Percentiles rank a stretch among this genome's conserved stretches.
phyloP scores from a whole-genome alignment of 2,888 invertebrate genomes.

The Escarpia spicata region DNA sequence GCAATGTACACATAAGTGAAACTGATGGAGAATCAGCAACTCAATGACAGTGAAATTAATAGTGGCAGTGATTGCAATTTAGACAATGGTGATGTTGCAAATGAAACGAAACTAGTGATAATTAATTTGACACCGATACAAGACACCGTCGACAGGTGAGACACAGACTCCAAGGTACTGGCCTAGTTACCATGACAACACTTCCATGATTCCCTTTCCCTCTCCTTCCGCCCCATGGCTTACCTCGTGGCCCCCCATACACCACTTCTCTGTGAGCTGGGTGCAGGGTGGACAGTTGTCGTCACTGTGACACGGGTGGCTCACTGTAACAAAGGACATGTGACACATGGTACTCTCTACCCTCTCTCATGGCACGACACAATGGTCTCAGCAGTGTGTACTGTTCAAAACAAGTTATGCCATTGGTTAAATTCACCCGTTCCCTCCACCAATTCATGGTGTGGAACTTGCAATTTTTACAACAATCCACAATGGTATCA shows the following conservation, averaged over 20 bases:
- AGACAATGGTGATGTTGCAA: not conserved
- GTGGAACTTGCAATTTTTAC: too few species aligned
- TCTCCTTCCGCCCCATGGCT: not conserved
- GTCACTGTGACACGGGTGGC: constrained; percentile 85
- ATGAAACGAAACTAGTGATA: not conserved
- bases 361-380: not conserved
- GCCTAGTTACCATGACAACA: not conserved
- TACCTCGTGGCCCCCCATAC: constrained; percentile 82
- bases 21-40: too few species aligned
- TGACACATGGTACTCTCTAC: not conserved
- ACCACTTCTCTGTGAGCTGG: constrained; percentile 84
- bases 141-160: not conserved
- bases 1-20: too few species aligned
- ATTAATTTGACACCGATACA: not conserved
- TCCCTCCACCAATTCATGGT: too few species aligned
- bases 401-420: too few species aligned
- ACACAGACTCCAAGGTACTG: too few species aligned
- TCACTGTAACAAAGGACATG: constrained; percentile 67
- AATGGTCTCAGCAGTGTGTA: not conserved
- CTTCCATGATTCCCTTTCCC: not conserved
- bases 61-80: not conserved
- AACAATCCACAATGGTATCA: too few species aligned
- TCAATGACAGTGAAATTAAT: not conserved
- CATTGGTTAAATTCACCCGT: too few species aligned
- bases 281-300: constrained; percentile 84